Evolutionary conservation across 2,888 invertebrate genomes (phyloP), one percentile per base, ranked within the genome.

Genomic region (Meghimatium bilineatum): DNA sequence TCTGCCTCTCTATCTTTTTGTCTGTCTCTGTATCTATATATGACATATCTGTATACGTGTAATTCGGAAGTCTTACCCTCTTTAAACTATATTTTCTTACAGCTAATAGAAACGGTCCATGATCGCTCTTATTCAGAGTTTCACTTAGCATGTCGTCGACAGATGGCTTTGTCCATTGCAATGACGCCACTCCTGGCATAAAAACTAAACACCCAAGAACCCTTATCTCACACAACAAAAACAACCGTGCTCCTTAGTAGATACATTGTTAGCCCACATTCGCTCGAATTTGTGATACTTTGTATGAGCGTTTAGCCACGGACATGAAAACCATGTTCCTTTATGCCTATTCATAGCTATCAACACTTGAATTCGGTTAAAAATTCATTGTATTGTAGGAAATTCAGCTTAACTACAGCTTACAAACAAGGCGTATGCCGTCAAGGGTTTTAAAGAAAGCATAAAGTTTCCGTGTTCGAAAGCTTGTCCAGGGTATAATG

Each of bases 111-210:
- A 17, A 17, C 17, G 6, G 17, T 56, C 17, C 20, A 56, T 20
- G 20, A 6, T 17, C 17, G 3, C 6, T 23, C 8, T 8, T 23
- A 23, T 56, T 56, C 56, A 14, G 56, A 20, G 3, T 2, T 17
- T 56, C 32, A 34, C 20, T 32, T 26, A 79, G 56, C 80, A 71
- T 80, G 71, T 20, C 52, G 44, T 23, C 71, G 80, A 69, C 80
- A 80, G 80, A 80, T 80, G 80, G 80, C 71, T 26, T 32, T 71
- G 80, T 29, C 49, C 36, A 34, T 26, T n/a, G 23, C 32, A 71
- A 71, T 71, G 80, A 80, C 80, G 80, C 71, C 71, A 71, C 56
- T 52, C 71, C 29, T 80, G 80, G 69, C 71, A 69, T 52, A 80
- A 52, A 52, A 69, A 80, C 69, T 38, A 49, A 60, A 10, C 80